phyloP scores from a whole-genome alignment of 2,113 vertebrate genomes.

The Prionailurus viverrinus region DNA sequence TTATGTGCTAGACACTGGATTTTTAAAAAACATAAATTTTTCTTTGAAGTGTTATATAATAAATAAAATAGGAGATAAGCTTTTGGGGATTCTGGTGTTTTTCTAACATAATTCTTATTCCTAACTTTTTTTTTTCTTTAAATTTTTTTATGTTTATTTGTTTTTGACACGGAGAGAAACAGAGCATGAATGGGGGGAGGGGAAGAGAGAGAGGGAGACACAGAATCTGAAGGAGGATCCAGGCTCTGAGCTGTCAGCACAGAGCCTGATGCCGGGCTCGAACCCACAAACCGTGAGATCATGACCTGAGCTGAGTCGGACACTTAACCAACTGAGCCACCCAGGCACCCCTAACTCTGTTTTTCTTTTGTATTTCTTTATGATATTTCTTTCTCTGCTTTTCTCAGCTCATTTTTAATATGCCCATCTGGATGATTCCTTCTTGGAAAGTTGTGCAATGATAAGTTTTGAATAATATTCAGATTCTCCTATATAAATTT shows the following conservation, averaged over 20 bases:
- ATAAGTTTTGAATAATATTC: slow-evolving; percentile 22
- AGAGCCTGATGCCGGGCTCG: not conserved
- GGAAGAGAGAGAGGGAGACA: no score
- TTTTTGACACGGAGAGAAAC: not conserved
- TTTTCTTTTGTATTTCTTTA: slow-evolving; percentile 38
- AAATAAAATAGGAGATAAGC: slow-evolving; percentile 22
- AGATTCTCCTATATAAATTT: slow-evolving; percentile 48
- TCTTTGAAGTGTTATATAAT: not conserved
- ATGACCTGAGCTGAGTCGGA: not conserved
- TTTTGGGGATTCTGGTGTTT: not conserved
- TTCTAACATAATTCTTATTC: not conserved
- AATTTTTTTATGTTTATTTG: not conserved
- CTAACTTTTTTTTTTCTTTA: not conserved
- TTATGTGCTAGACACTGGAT: not conserved
- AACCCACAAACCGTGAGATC: not conserved
- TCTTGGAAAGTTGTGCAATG: slow-evolving; percentile 13
- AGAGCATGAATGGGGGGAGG: no score
- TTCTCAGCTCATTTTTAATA: slow-evolving; percentile 29
- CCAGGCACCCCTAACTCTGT: not conserved
- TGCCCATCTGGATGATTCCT: not conserved
- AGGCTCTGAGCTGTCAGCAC: not conserved
- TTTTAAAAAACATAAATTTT: slow-evolving; percentile 12
- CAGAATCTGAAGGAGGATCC: no score
- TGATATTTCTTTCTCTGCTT: not conserved
- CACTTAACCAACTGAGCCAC: not conserved